phyloP scores from a whole-genome alignment of 2,113 vertebrate species.

The Gambusia affinis region DNA sequence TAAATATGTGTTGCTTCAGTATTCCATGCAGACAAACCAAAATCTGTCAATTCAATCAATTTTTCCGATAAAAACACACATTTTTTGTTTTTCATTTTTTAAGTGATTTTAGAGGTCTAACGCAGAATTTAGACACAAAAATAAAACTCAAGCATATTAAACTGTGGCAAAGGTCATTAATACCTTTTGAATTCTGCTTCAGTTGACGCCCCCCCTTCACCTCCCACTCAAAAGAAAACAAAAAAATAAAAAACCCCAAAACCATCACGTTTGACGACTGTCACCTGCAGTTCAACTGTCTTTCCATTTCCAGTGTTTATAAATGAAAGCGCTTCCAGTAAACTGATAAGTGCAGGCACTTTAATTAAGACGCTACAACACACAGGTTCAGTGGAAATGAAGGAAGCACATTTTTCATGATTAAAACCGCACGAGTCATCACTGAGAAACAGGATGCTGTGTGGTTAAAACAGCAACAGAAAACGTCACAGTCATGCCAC shows the following conservation, averaged over 20 bases:
- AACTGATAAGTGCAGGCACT: slow-evolving; percentile 51
- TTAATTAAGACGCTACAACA: slow-evolving; percentile 54
- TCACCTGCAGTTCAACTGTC: slow-evolving; percentile 17
- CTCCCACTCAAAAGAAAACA: background rate
- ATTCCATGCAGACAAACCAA: background rate
- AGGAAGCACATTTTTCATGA: slow-evolving; percentile 77
- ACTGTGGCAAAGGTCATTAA: slow-evolving; percentile 15
- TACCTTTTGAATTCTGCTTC: background rate
- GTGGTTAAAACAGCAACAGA: slow-evolving; percentile 74
- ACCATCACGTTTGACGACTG: slow-evolving; percentile 35
- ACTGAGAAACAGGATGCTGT: slow-evolving; percentile 78
- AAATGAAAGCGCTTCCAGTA: slow-evolving; percentile 77
- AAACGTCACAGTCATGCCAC: slow-evolving; percentile 63
- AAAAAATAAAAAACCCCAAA: background rate
- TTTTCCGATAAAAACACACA: background rate
- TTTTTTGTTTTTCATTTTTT: background rate
- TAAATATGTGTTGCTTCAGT: too few species aligned
- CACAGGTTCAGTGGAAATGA: slow-evolving; percentile 76
- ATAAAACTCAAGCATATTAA: background rate
- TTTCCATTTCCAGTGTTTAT: slow-evolving; percentile 69
- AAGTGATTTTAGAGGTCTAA: background rate
- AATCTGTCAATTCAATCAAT: background rate
- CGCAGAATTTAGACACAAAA: background rate
- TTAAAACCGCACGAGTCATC: slow-evolving; percentile 69
- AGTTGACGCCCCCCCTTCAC: background rate